These are phyloP conservation scores for Euspilapteryx auroguttella DNA, from an alignment of 2,888 invertebrate genomes.

Conservation along the genomic window DNA sequence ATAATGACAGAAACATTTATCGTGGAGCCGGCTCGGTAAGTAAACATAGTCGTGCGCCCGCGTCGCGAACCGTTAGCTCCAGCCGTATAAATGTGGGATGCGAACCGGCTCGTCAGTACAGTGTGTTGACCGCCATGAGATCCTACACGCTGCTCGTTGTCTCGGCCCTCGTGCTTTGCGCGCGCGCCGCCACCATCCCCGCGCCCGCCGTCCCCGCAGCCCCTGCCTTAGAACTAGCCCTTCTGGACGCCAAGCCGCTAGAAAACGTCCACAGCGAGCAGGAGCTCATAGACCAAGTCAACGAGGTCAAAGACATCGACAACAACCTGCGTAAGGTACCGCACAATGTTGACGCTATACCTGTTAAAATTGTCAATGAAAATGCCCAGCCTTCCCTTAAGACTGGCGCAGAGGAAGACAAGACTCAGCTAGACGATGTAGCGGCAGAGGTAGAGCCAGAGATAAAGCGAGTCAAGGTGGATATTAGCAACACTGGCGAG, in stretches of 20 bases:
- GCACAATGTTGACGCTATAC: conserved; percentile 18
- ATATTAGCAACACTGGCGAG: conserved; percentile 32
- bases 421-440: conserved; percentile 13
- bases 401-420: conserved; percentile 13
- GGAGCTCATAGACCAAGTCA: conserved; percentile 19
- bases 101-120: conserved; percentile 22
- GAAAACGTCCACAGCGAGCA: conserved; percentile 19
- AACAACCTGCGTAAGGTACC: conserved; percentile 20
- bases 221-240: no score
- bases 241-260: conserved; percentile 8
- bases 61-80: no score
- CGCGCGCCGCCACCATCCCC: conserved; percentile 29
- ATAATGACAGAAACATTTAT: conserved; percentile 42
- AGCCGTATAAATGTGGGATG: conserved; percentile 36
- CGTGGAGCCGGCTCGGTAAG: conserved; percentile 15
- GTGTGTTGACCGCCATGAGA: conserved; percentile 33
- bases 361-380: conserved; percentile 31
- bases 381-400: conserved; percentile 15
- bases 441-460: conserved; percentile 14
- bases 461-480: conserved; percentile 24
- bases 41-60: no score
- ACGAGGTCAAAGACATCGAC: conserved; percentile 20
- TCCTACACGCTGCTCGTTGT: conserved; percentile 28
- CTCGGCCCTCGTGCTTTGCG: conserved; percentile 22
- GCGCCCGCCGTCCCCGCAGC: conserved; percentile 8